These are phyloP conservation scores for Thalassarche chlororhynchos DNA, from an alignment of 2,113 vertebrate genomes.

Conservation along the genomic window DNA sequence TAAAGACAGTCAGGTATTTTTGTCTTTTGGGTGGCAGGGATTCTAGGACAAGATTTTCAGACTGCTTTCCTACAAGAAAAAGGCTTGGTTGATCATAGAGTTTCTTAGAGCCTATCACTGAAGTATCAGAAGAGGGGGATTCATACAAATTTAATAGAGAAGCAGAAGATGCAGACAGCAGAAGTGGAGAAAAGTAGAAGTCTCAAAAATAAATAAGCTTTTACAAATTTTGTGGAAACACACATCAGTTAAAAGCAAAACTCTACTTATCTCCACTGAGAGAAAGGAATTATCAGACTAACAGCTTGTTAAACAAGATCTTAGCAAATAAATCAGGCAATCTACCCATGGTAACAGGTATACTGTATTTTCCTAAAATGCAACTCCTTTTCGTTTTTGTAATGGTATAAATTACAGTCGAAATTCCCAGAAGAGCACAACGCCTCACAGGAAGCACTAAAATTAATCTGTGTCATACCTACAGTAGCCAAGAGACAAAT, in stretches of 20 bases:
- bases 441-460: neutral
- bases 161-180: neutral
- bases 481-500: neutral
- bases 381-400: neutral
- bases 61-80: neutral
- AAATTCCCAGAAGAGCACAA: neutral
- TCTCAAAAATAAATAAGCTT: neutral
- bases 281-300: neutral
- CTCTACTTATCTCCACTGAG: neutral
- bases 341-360: neutral
- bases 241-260: neutral
- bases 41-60: neutral
- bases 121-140: neutral
- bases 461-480: neutral
- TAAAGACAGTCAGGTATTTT: neutral
- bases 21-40: neutral
- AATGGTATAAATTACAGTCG: neutral
- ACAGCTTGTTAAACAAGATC: neutral
- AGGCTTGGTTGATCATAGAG: neutral
- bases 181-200: neutral
- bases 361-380: neutral
- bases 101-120: neutral
- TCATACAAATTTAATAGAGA: neutral
- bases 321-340: neutral
- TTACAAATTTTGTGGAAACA: neutral